Percentiles rank a stretch among this genome's conserved stretches.
Conservation (phyloP, 2,888 invertebrate genomes). For the Drosophila neonasuta region DNA sequence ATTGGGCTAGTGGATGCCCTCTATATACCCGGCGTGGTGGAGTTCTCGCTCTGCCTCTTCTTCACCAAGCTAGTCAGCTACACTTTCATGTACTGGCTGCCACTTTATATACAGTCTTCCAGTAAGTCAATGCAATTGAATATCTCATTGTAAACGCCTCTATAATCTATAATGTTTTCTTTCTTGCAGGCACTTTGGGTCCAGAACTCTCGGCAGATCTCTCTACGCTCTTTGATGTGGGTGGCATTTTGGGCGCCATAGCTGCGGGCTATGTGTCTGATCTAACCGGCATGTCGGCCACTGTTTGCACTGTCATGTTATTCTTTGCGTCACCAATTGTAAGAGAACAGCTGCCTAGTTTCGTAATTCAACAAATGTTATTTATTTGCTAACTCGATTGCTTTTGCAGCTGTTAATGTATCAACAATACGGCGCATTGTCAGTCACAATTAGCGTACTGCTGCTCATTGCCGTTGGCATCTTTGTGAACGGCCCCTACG, state of each 20-base stretch:
- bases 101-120: constrained; percentile 91
- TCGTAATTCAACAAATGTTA: background rate
- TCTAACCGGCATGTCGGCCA: constrained; percentile 90
- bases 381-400: constrained; percentile 10
- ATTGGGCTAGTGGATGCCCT: constrained; percentile 84
- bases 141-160: background rate
- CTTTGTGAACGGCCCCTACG: constrained; percentile 97
- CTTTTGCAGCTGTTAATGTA: constrained; percentile 89
- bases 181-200: constrained; percentile 85
- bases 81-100: constrained; percentile 98
- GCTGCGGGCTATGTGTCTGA: constrained; percentile 94
- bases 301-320: constrained; percentile 93
- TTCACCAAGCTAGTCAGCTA: constrained; percentile 98
- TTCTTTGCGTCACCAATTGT: constrained; percentile 92
- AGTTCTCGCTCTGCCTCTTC: constrained; percentile 95
- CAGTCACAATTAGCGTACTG: constrained; percentile 85
- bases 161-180: background rate
- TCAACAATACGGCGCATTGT: constrained; percentile 87
- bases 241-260: constrained; percentile 95
- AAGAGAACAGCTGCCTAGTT: constrained; percentile 43
- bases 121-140: constrained; percentile 84
- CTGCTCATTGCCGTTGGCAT: constrained; percentile 89
- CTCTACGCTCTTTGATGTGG: constrained; percentile 93
- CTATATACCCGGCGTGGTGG: constrained; percentile 94
- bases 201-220: constrained; percentile 89